Evolutionary conservation across 2,113 vertebrate genomes (phyloP).

Genomic region (Eurypyga helias): DNA sequence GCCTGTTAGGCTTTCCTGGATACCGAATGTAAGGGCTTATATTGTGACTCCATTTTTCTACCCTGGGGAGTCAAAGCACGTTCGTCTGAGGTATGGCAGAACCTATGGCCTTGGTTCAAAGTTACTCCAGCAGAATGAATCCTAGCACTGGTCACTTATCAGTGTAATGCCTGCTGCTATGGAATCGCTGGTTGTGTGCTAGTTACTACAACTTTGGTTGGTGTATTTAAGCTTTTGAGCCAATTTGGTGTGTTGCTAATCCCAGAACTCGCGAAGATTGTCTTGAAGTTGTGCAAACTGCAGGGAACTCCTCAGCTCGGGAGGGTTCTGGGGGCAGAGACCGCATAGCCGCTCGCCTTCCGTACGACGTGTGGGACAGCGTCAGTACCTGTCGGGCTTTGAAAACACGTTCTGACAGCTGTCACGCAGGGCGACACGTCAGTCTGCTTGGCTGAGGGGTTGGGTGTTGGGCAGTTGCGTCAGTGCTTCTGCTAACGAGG

Average conservation of each 20-base stretch:
- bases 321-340: neutral
- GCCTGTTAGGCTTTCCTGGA: neutral
- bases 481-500: neutral
- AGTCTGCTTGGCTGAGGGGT: neutral
- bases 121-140: neutral
- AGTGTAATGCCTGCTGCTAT: neutral
- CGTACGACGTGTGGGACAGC: accelerated
- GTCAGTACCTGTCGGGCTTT: accelerated
- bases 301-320: neutral
- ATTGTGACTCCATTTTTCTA: neutral
- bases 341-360: neutral
- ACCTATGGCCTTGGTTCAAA: neutral
- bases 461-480: neutral
- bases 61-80: neutral
- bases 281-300: neutral
- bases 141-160: neutral
- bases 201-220: neutral
- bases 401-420: neutral
- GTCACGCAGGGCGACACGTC: neutral
- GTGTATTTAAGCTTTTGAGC: neutral
- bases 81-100: neutral
- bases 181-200: neutral
- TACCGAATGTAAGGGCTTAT: neutral
- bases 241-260: neutral
- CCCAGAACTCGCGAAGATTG: neutral